These are phyloP conservation scores for Hyppa rectilinea DNA, from an alignment of 2,888 invertebrate genomes.

Conservation along the genomic window DNA sequence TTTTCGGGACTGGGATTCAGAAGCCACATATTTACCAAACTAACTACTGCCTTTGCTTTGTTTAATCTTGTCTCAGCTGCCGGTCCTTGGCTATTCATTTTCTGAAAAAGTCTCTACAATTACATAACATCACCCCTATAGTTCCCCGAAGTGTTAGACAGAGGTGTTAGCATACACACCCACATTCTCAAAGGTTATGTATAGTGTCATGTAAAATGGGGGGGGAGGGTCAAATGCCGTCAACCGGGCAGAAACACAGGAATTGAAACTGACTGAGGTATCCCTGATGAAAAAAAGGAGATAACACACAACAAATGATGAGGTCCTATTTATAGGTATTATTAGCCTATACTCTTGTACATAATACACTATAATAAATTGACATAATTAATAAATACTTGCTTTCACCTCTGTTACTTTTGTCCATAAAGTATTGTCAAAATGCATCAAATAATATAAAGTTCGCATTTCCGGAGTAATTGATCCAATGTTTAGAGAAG, in stretches of 20 bases:
- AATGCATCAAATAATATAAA: slow-evolving; percentile 87
- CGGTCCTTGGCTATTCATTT: slow-evolving; percentile 19
- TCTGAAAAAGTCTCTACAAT: slow-evolving; percentile 32
- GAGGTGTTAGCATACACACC: neutral
- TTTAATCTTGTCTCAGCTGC: slow-evolving; percentile 62
- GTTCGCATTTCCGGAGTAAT: slow-evolving; percentile 89
- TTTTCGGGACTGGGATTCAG: slow-evolving; percentile 78
- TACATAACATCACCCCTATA: neutral
- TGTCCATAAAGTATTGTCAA: slow-evolving; percentile 81
- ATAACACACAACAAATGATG: too few species aligned
- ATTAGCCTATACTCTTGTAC: neutral
- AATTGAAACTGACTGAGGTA: neutral
- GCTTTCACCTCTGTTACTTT: slow-evolving; percentile 82
- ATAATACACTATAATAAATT: neutral
- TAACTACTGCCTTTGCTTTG: slow-evolving; percentile 83
- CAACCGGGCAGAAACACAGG: neutral
- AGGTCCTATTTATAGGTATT: neutral
- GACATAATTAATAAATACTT: slow-evolving; percentile 44
- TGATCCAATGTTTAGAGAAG: slow-evolving; percentile 88
- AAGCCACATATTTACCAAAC: slow-evolving; percentile 89
- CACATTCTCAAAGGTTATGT: neutral
- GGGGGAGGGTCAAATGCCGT: neutral
- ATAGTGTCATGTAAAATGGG: neutral
- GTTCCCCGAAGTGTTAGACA: too few species aligned
- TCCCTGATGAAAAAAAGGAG: neutral